Percentiles rank a stretch among this genome's conserved stretches.
Conservation (phyloP, 2,888 invertebrate genomes). For the Strigamia transsilvanica region DNA sequence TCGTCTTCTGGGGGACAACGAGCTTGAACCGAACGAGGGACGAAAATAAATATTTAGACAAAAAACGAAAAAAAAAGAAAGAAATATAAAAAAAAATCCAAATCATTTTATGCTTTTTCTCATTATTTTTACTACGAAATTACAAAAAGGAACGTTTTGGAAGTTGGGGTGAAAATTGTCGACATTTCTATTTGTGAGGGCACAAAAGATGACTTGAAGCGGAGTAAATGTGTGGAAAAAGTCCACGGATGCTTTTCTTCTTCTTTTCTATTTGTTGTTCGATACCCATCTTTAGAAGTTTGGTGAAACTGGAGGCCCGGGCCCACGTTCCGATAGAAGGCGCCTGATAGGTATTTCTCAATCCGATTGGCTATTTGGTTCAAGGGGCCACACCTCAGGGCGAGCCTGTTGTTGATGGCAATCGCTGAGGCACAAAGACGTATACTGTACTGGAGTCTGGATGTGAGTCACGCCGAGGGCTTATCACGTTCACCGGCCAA, state of each 20-base stretch:
- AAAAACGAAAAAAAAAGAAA: neutral
- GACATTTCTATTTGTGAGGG: neutral
- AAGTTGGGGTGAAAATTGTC: neutral
- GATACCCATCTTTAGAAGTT: neutral
- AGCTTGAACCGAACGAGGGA: constrained; percentile 12
- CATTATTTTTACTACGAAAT: too few relatives aligned
- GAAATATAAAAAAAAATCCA: too few relatives aligned
- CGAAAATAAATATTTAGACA: neutral
- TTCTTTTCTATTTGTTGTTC: neutral
- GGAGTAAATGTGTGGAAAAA: neutral
- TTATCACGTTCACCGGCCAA: constrained; percentile 9
- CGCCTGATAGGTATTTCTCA: constrained; percentile 18
- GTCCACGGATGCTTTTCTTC: neutral
- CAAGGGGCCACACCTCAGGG: constrained; percentile 30
- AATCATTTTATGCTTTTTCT: too few relatives aligned
- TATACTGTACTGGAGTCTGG: neutral
- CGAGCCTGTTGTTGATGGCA: constrained; percentile 30
- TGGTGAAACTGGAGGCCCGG: constrained; percentile 16
- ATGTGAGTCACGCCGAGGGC: constrained; percentile 26
- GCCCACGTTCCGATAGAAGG: constrained; percentile 25
- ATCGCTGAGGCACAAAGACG: constrained; percentile 30
- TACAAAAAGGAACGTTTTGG: neutral
- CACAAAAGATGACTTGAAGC: neutral
- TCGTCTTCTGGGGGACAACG: neutral
- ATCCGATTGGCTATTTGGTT: constrained; percentile 26